Conservation (phyloP, 2,888 invertebrate genomes). For the Embidobia sp. region DNA sequence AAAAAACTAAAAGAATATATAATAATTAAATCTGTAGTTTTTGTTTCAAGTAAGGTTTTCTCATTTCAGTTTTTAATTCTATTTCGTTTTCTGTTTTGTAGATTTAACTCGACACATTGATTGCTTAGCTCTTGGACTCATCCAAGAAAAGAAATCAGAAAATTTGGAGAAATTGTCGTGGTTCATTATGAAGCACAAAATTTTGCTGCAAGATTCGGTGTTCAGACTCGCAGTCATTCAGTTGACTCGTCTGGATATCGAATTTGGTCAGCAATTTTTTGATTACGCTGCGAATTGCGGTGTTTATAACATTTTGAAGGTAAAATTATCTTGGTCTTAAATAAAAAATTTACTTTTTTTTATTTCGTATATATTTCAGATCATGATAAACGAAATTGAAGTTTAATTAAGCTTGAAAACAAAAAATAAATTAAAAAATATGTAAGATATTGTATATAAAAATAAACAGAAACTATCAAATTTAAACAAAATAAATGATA, state of each 20-base stretch:
- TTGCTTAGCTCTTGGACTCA: neutral
- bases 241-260: slow-evolving; percentile 7
- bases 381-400: neutral
- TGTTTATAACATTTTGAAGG: slow-evolving; percentile 32
- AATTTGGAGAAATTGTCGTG: neutral
- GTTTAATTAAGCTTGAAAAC: no score
- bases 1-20: no score
- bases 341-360: no score
- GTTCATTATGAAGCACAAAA: slow-evolving; percentile 25
- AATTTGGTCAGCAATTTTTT: slow-evolving; percentile 31
- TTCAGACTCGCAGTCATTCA: slow-evolving; percentile 17
- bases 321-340: neutral
- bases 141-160: neutral
- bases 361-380: no score
- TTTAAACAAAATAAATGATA: no score
- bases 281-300: slow-evolving; percentile 27
- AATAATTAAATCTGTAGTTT: no score
- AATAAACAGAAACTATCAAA: no score
- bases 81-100: slow-evolving; percentile 6
- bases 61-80: no score
- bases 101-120: slow-evolving; percentile 6
- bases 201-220: neutral
- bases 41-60: no score
- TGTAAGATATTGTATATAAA: no score
- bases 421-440: no score